Evolutionary conservation across 1,140 invertebrate genomes (phyloP), one percentile per base, ranked within the genome.

Genomic region (Drosophila orosa): DNA sequence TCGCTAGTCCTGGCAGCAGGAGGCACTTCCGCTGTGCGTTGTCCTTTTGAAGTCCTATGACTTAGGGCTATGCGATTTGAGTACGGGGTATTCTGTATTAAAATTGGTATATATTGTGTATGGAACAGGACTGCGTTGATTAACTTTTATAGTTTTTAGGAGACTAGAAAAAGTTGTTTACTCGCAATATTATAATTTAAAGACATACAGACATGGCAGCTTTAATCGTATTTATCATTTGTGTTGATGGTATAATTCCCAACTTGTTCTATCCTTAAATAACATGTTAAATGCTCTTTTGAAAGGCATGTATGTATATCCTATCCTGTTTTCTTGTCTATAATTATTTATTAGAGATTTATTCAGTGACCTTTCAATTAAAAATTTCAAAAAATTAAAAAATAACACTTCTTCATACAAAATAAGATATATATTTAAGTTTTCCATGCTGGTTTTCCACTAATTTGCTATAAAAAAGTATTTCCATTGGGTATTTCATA

Each of bases 11-110:
- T 66, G 3, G 17, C 8, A 17, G 19, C 5, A 3, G 10, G 5
- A 8, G 31, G n/a, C 13, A 13, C 44, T 8, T 56, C 15, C 25
- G 39, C 19, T 35, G 8, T 10, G 40, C 25, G 48, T 25, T 52
- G 37, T 35, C 54, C 25, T 42, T 54, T 65, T 66, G 15, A 42
- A 22, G 52, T 37, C 37, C 9, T 33, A 29, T 33, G 10, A 59
- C 74, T 67, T 45, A 10, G 58, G 67, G 80, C 56, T 66, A 75
- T 39, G 59, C 63, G 50, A 60, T 68, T 60, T 40, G 37, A 15
- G 19, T 33, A 52, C 5, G 50, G 35, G 29, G 48, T 33, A 52
- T 19, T 33, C 2, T 1, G 24, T 7, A n/a, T 22, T 33, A 22
- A 5, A 6, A 0, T 33, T 10, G 19, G 29, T 29, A 19, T 22